Base-by-base conservation (phyloP, 2,113 vertebrate genomes). In the Myanophis thanlyinensis region DNA sequence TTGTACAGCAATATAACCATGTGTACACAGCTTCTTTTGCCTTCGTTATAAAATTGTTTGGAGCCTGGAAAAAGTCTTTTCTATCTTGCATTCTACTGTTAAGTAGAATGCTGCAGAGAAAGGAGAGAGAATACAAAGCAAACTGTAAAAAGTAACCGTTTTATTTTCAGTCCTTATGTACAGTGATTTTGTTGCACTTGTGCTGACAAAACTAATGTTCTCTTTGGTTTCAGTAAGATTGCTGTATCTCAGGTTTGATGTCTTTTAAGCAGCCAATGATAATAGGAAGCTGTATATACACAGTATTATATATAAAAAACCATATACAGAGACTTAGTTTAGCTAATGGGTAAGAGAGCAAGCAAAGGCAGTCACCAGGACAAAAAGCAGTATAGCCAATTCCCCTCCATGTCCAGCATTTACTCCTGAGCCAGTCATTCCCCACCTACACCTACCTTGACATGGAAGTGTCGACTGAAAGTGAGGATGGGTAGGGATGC, bases 381-480 rank as follows among this genome's bases (percentile, higher is more conserved):
- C 85, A 97, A 97, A 97, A 97, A 98, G 98, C 96, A 23, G 92
- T 87, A 93, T 94, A 96, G 95, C 96, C 91, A 93, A 97, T 89
- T 95, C 93, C 95, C 44, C 96, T 96, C 93, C 94, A 92, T 94
- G 46, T 94, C 96, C 96, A 96, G 92, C 95, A 96, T 94, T 95
- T 96, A 95, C 94, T 97, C 94, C 97, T 95, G 93, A 94, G 46
- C 53, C 73, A 53, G 62, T 94, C 92, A 95, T 96, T 95, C 97
- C 95, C 93, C 96, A 96, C 96, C 97, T 97, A 97, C 96, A 98
- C 98, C 98, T 98, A 98, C 98, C 98, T 98, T 98, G 98, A 96
- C 97, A 98, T 97, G 97, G 97, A 97, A 97, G 97, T 97, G 98
- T 98, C 97, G 96, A 97, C 97, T 97, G 98, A 98, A 96, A 98